phyloP scores from a whole-genome alignment of 2,113 vertebrate genomes.

The Panthera tigris region DNA sequence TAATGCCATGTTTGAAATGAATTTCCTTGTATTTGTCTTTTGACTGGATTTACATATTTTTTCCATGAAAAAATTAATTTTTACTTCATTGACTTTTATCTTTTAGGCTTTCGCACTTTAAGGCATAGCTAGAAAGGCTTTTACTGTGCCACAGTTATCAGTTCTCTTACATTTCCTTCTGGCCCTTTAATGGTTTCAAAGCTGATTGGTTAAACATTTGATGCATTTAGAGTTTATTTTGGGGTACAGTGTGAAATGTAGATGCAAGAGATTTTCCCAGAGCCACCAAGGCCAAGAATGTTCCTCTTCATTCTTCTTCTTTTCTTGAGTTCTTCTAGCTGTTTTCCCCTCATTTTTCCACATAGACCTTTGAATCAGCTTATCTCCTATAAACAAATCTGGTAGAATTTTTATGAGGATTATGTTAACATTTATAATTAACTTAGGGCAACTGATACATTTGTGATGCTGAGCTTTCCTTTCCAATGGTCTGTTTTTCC shows the following conservation, averaged over 20 bases:
- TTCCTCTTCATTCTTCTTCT: not conserved
- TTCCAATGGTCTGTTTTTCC: not conserved
- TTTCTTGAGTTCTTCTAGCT: not conserved
- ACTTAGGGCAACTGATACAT: not conserved
- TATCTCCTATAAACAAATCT: not conserved
- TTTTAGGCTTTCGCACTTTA: not conserved
- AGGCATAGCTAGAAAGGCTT: not conserved
- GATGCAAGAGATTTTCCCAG: not conserved
- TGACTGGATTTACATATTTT: not conserved
- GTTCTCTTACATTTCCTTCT: not conserved
- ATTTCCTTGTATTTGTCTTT: not conserved
- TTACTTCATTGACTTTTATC: conserved; percentile 9
- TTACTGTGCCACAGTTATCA: not conserved
- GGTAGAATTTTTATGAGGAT: not conserved
- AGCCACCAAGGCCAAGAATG: not conserved
- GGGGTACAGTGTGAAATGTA: not conserved
- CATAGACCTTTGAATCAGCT: not conserved
- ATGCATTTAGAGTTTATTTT: not conserved
- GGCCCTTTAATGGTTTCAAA: not conserved
- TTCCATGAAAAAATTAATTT: not conserved
- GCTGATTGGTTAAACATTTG: not conserved
- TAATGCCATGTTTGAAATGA: not conserved
- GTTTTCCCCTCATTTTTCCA: not conserved
- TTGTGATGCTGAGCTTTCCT: conserved; percentile 26
- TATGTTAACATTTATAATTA: not conserved